These are phyloP conservation scores for Eristalis pertinax DNA, from an alignment of 2,888 invertebrate genomes.

Conservation along the genomic window DNA sequence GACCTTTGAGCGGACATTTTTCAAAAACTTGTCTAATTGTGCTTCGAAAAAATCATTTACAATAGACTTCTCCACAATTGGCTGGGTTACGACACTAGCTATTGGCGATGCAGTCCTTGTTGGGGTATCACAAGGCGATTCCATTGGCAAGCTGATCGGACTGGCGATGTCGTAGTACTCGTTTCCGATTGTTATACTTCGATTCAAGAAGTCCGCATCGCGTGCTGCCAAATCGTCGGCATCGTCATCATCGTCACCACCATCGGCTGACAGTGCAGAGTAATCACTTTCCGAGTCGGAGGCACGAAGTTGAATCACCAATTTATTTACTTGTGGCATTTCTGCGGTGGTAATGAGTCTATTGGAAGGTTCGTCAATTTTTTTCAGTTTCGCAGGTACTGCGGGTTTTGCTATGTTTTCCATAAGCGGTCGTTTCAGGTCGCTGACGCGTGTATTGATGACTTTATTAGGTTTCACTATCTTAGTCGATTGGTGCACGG, in stretches of 20 bases:
- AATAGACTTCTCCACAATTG: constrained; percentile 69
- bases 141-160: constrained; percentile 77
- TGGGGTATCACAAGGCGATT: constrained; percentile 76
- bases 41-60: constrained; percentile 77
- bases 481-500: constrained; percentile 70
- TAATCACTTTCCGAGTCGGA: constrained; percentile 75
- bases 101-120: constrained; percentile 76
- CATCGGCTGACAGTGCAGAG: constrained; percentile 74
- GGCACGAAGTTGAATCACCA: constrained; percentile 76
- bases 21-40: constrained; percentile 78
- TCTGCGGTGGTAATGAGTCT: constrained; percentile 77
- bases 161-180: constrained; percentile 77
- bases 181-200: constrained; percentile 38
- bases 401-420: not conserved
- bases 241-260: constrained; percentile 75
- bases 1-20: constrained; percentile 77
- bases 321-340: constrained; percentile 76
- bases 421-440: constrained; percentile 73
- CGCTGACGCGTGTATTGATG: constrained; percentile 75
- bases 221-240: constrained; percentile 18
- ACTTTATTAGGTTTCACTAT: constrained; percentile 80
- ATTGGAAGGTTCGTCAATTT: constrained; percentile 49
- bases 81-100: constrained; percentile 48
- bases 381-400: constrained; percentile 32
- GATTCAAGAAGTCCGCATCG: constrained; percentile 20